Conservation (phyloP, 2,888 invertebrate species). For the Harpalus rufipes region DNA sequence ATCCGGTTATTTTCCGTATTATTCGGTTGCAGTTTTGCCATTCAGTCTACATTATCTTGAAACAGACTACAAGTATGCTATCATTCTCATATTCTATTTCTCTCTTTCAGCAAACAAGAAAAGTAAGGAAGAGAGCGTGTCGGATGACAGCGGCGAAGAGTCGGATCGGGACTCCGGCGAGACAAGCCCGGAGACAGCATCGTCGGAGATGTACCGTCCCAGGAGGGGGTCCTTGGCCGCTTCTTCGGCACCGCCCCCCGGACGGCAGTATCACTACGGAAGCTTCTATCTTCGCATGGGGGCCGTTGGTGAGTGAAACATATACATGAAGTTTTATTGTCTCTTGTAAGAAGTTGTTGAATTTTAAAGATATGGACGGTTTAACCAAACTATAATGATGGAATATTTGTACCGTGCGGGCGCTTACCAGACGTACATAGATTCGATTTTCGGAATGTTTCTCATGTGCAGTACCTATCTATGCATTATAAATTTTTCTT, state of each 20-base stretch:
- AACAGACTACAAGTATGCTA: too few relatives aligned
- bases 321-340: neutral
- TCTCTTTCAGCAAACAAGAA: conserved; percentile 13
- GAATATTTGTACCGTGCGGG: too few relatives aligned
- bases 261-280: conserved; percentile 88
- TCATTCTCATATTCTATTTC: neutral
- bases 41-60: too few relatives aligned
- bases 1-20: too few relatives aligned
- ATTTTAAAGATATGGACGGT: too few relatives aligned
- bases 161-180: conserved; percentile 77
- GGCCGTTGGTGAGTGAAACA: conserved; percentile 86
- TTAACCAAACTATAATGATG: too few relatives aligned
- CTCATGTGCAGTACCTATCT: too few relatives aligned
- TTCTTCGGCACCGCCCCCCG: conserved; percentile 78
- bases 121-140: conserved; percentile 74
- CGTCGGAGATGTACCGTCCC: conserved; percentile 72
- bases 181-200: conserved; percentile 73
- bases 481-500: neutral
- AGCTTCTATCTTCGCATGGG: conserved; percentile 96
- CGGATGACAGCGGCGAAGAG: conserved; percentile 83
- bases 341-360: too few relatives aligned
- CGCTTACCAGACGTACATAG: too few relatives aligned
- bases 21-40: too few relatives aligned
- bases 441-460: too few relatives aligned
- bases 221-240: conserved; percentile 75